phyloP scores from a whole-genome alignment of 2,113 vertebrate genomes.

The Xenus cinereus region DNA sequence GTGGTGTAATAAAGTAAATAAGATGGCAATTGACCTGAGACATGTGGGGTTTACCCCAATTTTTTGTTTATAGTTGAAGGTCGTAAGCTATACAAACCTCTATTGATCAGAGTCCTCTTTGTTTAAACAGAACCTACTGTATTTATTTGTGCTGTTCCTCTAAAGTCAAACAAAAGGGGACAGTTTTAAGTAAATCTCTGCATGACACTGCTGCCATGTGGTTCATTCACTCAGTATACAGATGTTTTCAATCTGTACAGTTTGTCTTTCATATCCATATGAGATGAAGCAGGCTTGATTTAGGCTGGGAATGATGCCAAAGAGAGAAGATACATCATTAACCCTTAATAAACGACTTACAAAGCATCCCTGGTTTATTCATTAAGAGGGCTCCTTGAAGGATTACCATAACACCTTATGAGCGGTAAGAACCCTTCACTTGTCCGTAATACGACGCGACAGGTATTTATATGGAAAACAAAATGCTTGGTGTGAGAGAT shows the following conservation, averaged over 20 bases:
- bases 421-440: slow-evolving; percentile 3
- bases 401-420: slow-evolving; percentile 21
- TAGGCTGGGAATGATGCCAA: slow-evolving; percentile 84
- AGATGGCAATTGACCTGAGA: slow-evolving; percentile 75
- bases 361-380: slow-evolving; percentile 25
- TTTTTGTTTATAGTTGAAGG: slow-evolving; percentile 78
- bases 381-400: slow-evolving; percentile 33
- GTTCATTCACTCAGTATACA: slow-evolving; percentile 75
- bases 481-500: background rate
- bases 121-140: slow-evolving; percentile 81
- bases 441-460: background rate
- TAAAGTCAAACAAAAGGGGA: slow-evolving; percentile 81
- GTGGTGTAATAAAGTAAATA: slow-evolving; percentile 74
- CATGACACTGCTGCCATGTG: slow-evolving; percentile 75
- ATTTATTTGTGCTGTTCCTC: slow-evolving; percentile 77
- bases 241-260: slow-evolving; percentile 87
- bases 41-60: slow-evolving; percentile 75
- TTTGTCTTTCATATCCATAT: slow-evolving; percentile 82
- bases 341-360: slow-evolving; percentile 73
- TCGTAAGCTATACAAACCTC: slow-evolving; percentile 79
- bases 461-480: background rate
- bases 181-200: slow-evolving; percentile 70
- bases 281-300: slow-evolving; percentile 83
- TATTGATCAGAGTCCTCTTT: slow-evolving; percentile 79
- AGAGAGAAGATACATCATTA: slow-evolving; percentile 77